These are phyloP conservation scores for Pungitius pungitius DNA, from an alignment of 2,113 vertebrate genomes.

Conservation along the genomic window DNA sequence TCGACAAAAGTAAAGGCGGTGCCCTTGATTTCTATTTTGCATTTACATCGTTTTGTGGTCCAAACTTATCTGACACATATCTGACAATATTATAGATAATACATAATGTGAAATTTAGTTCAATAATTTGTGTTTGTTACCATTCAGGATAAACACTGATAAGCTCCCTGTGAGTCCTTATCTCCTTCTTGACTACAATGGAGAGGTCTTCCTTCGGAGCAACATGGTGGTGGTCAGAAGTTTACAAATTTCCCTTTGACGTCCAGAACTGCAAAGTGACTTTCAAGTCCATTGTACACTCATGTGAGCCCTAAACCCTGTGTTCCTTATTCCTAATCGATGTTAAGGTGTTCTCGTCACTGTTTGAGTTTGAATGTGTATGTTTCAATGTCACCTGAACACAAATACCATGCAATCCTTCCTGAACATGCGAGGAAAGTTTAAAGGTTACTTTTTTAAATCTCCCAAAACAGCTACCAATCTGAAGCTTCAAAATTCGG, in stretches of 20 bases:
- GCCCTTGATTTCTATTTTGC: background rate
- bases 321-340: background rate
- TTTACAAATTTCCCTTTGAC: constrained; percentile 75
- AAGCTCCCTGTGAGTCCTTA: constrained; percentile 43
- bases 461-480: constrained; percentile 34
- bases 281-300: constrained; percentile 54
- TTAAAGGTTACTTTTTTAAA: background rate
- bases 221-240: constrained; percentile 53
- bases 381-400: background rate
- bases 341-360: background rate
- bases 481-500: background rate
- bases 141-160: constrained; percentile 60
- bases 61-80: no score
- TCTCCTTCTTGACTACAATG: constrained; percentile 7
- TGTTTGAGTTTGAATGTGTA: background rate
- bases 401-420: background rate
- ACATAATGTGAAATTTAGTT: background rate
- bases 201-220: background rate
- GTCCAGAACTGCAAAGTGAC: constrained; percentile 67
- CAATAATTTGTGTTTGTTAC: background rate
- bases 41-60: no score
- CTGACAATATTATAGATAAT: no score
- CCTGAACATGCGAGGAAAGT: background rate
- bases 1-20: background rate
- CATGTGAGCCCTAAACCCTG: constrained; percentile 33